These are phyloP conservation scores for Picathartes gymnocephalus DNA, from an alignment of 2,113 vertebrate genomes.

Conservation along the genomic window DNA sequence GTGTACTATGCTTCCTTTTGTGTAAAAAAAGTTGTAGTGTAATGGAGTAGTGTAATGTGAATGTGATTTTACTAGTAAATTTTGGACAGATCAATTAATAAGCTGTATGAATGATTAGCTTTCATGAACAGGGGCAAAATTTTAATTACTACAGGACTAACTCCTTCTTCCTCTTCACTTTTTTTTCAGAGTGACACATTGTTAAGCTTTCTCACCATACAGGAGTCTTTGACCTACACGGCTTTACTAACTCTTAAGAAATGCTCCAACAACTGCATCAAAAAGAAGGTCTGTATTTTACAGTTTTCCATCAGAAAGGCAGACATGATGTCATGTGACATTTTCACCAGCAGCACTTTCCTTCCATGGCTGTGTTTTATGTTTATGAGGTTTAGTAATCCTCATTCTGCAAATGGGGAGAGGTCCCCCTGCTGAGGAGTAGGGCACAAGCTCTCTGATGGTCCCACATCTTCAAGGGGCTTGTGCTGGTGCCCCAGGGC, in stretches of 20 bases:
- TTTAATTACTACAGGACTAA: neutral
- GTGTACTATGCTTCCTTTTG: neutral
- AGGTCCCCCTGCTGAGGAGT: neutral
- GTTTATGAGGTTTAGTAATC: neutral
- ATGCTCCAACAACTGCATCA: constrained; percentile 68
- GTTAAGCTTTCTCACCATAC: constrained; percentile 87
- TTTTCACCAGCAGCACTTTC: neutral
- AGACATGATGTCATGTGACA: neutral
- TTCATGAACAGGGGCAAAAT: neutral
- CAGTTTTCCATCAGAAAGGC: neutral
- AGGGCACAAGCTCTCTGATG: neutral
- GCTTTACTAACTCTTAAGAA: constrained; percentile 82
- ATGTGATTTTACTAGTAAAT: neutral
- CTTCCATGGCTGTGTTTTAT: neutral
- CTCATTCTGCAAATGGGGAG: neutral
- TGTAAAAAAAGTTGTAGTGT: neutral
- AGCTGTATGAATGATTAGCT: neutral
- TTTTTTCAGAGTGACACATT: constrained; percentile 82
- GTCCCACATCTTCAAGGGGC: neutral
- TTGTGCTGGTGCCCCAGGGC: neutral
- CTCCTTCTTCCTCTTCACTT: neutral
- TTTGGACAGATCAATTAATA: neutral
- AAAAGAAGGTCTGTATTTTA: constrained; percentile 79
- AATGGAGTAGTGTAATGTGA: neutral
- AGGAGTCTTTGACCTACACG: constrained; percentile 87